Conservation (phyloP, 2,113 vertebrate species). For the Psephotus haematonotus region DNA sequence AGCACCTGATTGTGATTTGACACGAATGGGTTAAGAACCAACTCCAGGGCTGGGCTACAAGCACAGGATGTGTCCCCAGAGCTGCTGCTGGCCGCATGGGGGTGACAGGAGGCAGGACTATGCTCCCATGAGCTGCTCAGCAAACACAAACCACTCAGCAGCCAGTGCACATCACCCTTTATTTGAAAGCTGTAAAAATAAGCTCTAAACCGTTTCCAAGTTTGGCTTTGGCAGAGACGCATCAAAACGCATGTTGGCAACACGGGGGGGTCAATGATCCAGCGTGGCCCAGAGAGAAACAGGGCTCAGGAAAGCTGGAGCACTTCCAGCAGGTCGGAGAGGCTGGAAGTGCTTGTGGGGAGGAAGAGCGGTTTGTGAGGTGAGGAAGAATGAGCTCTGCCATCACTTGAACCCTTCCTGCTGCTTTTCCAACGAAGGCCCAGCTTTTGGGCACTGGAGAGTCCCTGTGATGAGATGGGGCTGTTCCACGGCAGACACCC, state of each 20-base stretch:
- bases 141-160: background rate
- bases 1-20: background rate
- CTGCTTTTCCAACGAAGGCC: background rate
- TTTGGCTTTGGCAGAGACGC: conserved; percentile 45
- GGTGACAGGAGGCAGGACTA: background rate
- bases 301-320: background rate
- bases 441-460: background rate
- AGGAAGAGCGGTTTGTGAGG: accelerated
- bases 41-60: too few relatives aligned
- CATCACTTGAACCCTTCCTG: accelerated
- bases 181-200: conserved; percentile 40
- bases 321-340: background rate
- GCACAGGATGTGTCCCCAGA: background rate
- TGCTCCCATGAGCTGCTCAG: accelerated
- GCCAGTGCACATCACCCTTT: background rate
- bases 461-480: accelerated
- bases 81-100: background rate
- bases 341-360: accelerated
- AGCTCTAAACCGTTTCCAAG: background rate
- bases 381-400: background rate
- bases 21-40: background rate
- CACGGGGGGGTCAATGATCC: background rate
- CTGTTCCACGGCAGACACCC: background rate
- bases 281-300: accelerated
- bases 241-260: conserved; percentile 46